These are phyloP conservation scores for Myanophis thanlyinensis DNA, from an alignment of 2,113 vertebrate genomes.

Conservation along the genomic window DNA sequence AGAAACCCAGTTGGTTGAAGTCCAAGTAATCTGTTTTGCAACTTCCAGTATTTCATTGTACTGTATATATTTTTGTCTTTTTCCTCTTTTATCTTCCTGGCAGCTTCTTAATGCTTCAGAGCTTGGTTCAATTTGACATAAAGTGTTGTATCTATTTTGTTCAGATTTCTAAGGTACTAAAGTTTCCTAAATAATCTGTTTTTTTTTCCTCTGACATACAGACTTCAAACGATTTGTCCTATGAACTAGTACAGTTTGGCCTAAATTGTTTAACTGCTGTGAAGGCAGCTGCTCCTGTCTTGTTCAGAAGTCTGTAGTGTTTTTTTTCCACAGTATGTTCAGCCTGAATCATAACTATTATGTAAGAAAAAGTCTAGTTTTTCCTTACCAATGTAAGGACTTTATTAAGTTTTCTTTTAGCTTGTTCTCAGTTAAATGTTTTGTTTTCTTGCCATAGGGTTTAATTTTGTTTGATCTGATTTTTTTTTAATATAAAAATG, in stretches of 20 bases:
- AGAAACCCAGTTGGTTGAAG: constrained; percentile 30
- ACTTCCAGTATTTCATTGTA: constrained; percentile 49
- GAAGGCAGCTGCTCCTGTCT: constrained; percentile 54
- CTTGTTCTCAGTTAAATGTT: neutral
- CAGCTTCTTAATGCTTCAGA: constrained; percentile 49
- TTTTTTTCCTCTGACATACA: constrained; percentile 32
- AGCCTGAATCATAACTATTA: neutral
- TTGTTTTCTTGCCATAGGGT: neutral
- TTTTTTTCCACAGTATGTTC: constrained; percentile 26
- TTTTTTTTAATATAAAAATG: neutral
- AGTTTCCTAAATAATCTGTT: constrained; percentile 30
- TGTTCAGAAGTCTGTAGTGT: constrained; percentile 44
- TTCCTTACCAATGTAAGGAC: constrained; percentile 1
- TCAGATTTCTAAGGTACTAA: constrained; percentile 25
- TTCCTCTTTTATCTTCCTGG: neutral
- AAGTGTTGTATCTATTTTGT: constrained; percentile 22
- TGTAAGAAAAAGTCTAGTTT: constrained; percentile 26
- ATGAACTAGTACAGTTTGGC: constrained; percentile 31
- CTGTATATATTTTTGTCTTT: neutral
- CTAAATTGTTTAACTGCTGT: constrained; percentile 58
- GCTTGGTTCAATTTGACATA: constrained; percentile 24
- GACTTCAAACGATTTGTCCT: constrained; percentile 42
- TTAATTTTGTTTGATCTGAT: neutral
- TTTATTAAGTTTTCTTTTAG: constrained; percentile 33
- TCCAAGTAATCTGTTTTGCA: constrained; percentile 35